Percentiles rank a stretch among this genome's conserved stretches.
These are phyloP conservation scores for Corvus hawaiiensis DNA, from an alignment of 2,113 vertebrate genomes.

Conservation along the genomic window DNA sequence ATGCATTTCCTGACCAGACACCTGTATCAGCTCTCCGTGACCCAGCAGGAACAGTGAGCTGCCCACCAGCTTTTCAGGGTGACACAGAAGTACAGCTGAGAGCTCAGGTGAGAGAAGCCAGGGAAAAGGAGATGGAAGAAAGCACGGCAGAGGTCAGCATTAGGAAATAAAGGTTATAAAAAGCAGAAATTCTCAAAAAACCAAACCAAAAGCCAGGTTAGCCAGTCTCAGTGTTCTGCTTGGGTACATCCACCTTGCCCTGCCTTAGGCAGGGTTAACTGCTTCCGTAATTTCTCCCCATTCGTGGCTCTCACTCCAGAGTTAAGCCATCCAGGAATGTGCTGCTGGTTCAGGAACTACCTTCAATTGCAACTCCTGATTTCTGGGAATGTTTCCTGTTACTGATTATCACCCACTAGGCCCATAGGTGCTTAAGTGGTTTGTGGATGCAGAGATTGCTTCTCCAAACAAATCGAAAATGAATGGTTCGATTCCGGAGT, in stretches of 20 bases:
- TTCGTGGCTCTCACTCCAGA: not conserved
- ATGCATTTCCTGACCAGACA: not conserved
- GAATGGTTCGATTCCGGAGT: not conserved
- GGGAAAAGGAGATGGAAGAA: not conserved
- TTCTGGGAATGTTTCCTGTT: not conserved
- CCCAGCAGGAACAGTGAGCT: not conserved
- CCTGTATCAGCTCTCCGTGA: fast-evolving
- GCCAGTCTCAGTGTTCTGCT: not conserved
- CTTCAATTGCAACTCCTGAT: not conserved
- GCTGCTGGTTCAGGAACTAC: not conserved
- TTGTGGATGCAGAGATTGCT: not conserved
- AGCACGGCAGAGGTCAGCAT: fast-evolving
- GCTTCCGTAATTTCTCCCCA: not conserved
- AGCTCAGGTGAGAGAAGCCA: not conserved
- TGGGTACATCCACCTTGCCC: not conserved
- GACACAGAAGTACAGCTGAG: fast-evolving
- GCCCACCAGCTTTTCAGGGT: fast-evolving
- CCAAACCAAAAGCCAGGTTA: not conserved
- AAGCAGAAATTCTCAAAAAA: not conserved
- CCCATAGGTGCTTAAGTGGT: not conserved
- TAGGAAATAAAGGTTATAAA: not conserved
- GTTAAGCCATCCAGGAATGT: not conserved
- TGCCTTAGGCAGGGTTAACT: not conserved
- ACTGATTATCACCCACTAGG: not conserved
- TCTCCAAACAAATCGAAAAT: not conserved